These are phyloP conservation scores for Tauraco hartlaubi DNA, from an alignment of 2,797 vertebrate genomes.

Conservation along the genomic window DNA sequence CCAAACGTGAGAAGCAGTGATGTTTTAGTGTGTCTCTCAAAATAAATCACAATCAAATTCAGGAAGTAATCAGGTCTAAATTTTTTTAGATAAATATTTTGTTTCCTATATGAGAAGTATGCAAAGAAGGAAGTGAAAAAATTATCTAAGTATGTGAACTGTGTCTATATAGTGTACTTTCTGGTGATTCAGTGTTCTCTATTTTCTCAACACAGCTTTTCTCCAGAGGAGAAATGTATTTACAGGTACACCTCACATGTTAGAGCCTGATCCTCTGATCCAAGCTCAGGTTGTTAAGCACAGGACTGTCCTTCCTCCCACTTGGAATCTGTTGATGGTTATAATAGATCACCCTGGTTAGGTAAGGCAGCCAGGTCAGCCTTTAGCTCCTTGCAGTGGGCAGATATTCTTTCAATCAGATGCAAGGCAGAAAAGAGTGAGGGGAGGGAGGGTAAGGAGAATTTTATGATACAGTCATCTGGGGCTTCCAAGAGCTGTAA, in stretches of 20 bases:
- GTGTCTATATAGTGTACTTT: not conserved
- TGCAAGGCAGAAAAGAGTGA: not conserved
- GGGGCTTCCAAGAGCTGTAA: conserved; percentile 36
- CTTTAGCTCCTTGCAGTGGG: not conserved
- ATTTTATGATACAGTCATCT: conserved; percentile 12
- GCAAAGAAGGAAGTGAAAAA: not conserved
- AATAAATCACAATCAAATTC: not conserved
- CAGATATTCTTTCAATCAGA: not conserved
- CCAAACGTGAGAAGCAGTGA: not conserved
- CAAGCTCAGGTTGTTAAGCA: not conserved
- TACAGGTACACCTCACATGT: not conserved
- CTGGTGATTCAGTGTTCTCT: not conserved
- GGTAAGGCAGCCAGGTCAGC: not conserved
- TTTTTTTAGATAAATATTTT: not conserved
- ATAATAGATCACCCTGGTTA: not conserved
- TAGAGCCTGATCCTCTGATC: not conserved
- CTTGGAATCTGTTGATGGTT: not conserved
- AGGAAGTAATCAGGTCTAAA: not conserved
- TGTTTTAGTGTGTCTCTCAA: not conserved
- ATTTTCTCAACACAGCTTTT: not conserved
- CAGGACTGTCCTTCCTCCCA: not conserved
- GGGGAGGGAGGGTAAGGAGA: not conserved
- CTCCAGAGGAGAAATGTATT: not conserved
- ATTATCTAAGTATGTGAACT: not conserved
- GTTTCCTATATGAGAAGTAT: not conserved